Evolutionary conservation across 2,113 vertebrate species (phyloP).

Genomic region (Grantiella picta): DNA sequence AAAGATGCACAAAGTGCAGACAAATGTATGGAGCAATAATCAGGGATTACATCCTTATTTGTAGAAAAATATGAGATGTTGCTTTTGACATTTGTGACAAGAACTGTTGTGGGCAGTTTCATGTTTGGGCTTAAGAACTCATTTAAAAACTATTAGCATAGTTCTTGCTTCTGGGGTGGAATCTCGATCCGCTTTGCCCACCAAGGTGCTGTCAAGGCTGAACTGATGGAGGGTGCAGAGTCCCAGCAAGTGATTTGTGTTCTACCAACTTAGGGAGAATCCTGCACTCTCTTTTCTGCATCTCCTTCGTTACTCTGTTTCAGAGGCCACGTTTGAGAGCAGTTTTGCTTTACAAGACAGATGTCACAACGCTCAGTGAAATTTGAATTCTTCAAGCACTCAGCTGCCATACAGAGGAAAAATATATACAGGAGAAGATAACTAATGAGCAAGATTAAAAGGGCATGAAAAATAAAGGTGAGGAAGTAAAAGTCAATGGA

Average conservation of each 20-base stretch:
- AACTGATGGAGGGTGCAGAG: not conserved
- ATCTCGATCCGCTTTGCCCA: not conserved
- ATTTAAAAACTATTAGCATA: not conserved
- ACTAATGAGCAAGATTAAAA: not conserved
- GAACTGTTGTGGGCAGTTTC: not conserved
- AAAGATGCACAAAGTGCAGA: not conserved
- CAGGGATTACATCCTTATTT: not conserved
- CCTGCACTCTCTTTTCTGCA: not conserved
- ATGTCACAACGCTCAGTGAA: not conserved
- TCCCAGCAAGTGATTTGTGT: not conserved
- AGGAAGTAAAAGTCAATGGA: not conserved
- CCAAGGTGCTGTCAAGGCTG: not conserved
- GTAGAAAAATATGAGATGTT: not conserved
- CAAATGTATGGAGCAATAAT: not conserved
- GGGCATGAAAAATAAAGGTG: not conserved
- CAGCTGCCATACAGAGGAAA: not conserved
- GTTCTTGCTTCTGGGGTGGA: not conserved
- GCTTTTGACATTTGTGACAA: not conserved
- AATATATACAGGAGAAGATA: not conserved
- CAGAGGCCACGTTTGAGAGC: not conserved
- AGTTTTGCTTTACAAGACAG: not conserved
- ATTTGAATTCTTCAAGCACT: not conserved
- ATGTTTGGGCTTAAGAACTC: not conserved
- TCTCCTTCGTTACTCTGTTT: not conserved
- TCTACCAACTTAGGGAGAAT: not conserved